phyloP scores from a whole-genome alignment of 2,888 invertebrate genomes.

The Trichopria drosophilae region DNA sequence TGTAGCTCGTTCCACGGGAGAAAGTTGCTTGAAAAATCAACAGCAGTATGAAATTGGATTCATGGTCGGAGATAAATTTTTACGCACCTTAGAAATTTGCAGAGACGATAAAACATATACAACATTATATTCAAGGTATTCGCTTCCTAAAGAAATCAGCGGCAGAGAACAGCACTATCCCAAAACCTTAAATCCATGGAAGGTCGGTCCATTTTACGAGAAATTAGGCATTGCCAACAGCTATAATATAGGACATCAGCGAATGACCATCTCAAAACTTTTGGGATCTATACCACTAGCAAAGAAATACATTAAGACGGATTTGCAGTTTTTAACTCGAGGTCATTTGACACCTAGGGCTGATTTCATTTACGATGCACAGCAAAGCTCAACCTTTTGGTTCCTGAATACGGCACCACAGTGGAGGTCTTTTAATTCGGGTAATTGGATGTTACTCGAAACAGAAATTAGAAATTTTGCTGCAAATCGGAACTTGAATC shows the following conservation, averaged over 20 bases:
- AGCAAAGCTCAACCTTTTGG: conserved; percentile 66
- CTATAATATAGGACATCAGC: conserved; percentile 54
- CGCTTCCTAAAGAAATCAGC: conserved; percentile 37
- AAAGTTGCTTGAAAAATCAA: conserved; percentile 46
- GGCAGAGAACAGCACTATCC: conserved; percentile 44
- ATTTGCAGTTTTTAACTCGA: conserved; percentile 59
- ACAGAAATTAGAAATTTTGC: conserved; percentile 59
- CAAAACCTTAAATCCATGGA: conserved; percentile 51
- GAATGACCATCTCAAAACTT: conserved; percentile 50
- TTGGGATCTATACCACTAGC: conserved; percentile 53
- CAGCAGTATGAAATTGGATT: conserved; percentile 56
- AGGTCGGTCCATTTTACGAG: conserved; percentile 49
- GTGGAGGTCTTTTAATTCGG: conserved; percentile 67
- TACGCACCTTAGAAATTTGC: conserved; percentile 56
- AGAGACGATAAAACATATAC: conserved; percentile 52
- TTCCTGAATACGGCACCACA: conserved; percentile 70
- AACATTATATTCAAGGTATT: conserved; percentile 55
- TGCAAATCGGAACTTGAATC: conserved; percentile 46
- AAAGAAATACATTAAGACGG: conserved; percentile 59
- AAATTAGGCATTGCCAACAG: conserved; percentile 33
- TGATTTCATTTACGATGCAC: conserved; percentile 66
- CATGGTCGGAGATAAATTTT: conserved; percentile 42
- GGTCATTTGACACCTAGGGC: conserved; percentile 68
- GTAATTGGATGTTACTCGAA: conserved; percentile 64
- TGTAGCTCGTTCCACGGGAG: conserved; percentile 31